A percentile compares a stretch with the other conserved stretches of the same genome.
Evolutionary conservation across 2,113 vertebrate genomes (phyloP).

Genomic region (Sylvilagus bachmani): DNA sequence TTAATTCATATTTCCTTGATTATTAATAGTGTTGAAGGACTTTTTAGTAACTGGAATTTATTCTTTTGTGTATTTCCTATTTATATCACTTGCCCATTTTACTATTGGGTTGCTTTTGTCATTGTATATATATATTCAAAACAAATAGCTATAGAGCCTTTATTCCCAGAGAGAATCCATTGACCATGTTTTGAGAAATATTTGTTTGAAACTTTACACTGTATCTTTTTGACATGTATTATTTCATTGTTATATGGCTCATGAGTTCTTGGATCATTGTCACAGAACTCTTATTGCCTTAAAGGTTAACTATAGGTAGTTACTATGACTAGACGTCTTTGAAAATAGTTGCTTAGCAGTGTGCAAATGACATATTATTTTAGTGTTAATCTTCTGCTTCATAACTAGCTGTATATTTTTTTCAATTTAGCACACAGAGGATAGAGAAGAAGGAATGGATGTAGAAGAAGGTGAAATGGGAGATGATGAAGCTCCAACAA

Average conservation of each 20-base stretch:
- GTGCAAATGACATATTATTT: not conserved
- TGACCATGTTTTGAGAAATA: slow-evolving; percentile 26
- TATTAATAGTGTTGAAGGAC: not conserved
- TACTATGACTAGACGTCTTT: not conserved
- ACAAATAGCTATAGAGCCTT: not conserved
- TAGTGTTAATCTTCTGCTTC: not conserved
- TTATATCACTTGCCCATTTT: slow-evolving; percentile 3
- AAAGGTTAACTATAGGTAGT: not conserved
- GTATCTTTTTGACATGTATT: not conserved
- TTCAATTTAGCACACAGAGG: slow-evolving; percentile 91
- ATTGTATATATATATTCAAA: slow-evolving; percentile 3
- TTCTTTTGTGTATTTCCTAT: slow-evolving; percentile 26
- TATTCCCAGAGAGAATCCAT: slow-evolving; percentile 24
- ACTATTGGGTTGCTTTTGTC: not conserved
- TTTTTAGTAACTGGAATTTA: slow-evolving; percentile 30
- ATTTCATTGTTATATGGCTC: not conserved
- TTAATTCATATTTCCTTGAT: slow-evolving; percentile 41
- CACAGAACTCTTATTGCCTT: not conserved
- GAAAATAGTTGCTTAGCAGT: not conserved
- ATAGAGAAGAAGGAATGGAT: slow-evolving; percentile 97
- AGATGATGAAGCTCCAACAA: slow-evolving; percentile 96
- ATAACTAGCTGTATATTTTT: not conserved
- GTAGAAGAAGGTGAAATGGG: slow-evolving; percentile 99
- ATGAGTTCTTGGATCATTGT: not conserved
- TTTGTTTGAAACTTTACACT: slow-evolving; percentile 36